A percentile compares a stretch with the other conserved stretches of the same genome.
These are phyloP conservation scores for Drosophila hamatofila DNA, from an alignment of 2,888 invertebrate species.

Conservation along the genomic window DNA sequence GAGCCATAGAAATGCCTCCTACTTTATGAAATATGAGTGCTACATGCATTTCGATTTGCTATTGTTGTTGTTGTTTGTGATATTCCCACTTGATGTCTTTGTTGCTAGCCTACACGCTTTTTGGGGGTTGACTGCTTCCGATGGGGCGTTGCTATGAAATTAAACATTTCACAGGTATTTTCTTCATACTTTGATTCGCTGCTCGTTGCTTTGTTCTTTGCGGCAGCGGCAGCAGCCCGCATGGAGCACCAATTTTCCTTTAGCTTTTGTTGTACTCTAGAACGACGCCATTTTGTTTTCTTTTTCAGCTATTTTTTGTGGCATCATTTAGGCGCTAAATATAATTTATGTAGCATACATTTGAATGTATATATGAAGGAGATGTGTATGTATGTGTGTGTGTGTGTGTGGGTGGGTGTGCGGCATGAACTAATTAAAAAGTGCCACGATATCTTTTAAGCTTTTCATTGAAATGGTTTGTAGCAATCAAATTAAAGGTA, in stretches of 20 bases:
- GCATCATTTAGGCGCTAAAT: constrained; percentile 48
- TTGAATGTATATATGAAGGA: neutral
- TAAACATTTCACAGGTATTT: constrained; percentile 81
- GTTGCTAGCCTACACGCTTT: constrained; percentile 35
- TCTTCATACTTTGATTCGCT: constrained; percentile 74
- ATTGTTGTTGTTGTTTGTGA: constrained; percentile 23
- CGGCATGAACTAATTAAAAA: constrained; percentile 8
- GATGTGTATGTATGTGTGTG: neutral
- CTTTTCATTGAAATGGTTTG: neutral
- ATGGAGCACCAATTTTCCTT: neutral
- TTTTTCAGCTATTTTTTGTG: constrained; percentile 21
- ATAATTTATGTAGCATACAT: constrained; percentile 6
- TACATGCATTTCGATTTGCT: constrained; percentile 16
- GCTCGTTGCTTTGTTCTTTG: constrained; percentile 65
- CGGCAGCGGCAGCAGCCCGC: constrained; percentile 15
- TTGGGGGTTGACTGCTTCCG: constrained; percentile 59
- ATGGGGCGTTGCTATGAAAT: constrained; percentile 85
- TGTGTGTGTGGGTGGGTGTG: neutral
- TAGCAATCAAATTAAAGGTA: neutral
- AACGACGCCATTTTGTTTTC: constrained; percentile 67
- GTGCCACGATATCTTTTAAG: neutral
- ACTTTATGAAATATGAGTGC: neutral
- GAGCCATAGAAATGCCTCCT: constrained; percentile 22
- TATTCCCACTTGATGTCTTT: constrained; percentile 43
- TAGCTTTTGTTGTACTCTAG: constrained; percentile 31